Evolutionary conservation across 2,888 invertebrate genomes (phyloP).

Genomic region (Euclidia mi): DNA sequence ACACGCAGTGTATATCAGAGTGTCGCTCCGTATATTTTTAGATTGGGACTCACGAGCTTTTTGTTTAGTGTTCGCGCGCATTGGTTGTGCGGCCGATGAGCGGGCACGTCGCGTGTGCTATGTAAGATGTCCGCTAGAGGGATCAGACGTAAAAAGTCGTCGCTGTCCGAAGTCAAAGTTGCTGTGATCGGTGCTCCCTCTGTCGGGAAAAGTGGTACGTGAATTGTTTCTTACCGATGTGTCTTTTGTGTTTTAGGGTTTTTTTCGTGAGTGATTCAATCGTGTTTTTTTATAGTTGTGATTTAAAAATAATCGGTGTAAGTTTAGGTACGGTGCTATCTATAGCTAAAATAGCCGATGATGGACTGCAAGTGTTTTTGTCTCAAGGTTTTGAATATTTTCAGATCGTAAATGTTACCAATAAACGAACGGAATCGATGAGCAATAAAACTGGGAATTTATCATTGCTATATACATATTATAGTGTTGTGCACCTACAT

Average conservation of each 20-base stretch:
- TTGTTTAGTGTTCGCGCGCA: constrained; percentile 69
- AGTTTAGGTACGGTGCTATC: constrained; percentile 35
- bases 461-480: constrained; percentile 44
- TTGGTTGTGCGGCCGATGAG: constrained; percentile 66
- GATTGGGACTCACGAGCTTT: constrained; percentile 76
- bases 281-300: constrained; percentile 29
- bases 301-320: constrained; percentile 39
- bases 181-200: constrained; percentile 97
- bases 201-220: constrained; percentile 98
- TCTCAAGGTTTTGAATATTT: constrained; percentile 61
- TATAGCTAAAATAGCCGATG: constrained; percentile 55
- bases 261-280: constrained; percentile 17
- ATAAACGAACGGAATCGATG: constrained; percentile 49
- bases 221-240: constrained; percentile 32
- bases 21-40: constrained; percentile 87
- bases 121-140: constrained; percentile 93
- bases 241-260: constrained; percentile 29
- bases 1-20: constrained; percentile 84
- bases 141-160: constrained; percentile 96
- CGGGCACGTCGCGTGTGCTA: constrained; percentile 65
- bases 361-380: constrained; percentile 57
- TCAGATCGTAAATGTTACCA: constrained; percentile 49
- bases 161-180: constrained; percentile 97
- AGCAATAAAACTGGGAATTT: constrained; percentile 55
- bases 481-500: constrained; percentile 9